These are phyloP conservation scores for Rhodinocichla rosea DNA, from an alignment of 2,113 vertebrate genomes.

Conservation along the genomic window DNA sequence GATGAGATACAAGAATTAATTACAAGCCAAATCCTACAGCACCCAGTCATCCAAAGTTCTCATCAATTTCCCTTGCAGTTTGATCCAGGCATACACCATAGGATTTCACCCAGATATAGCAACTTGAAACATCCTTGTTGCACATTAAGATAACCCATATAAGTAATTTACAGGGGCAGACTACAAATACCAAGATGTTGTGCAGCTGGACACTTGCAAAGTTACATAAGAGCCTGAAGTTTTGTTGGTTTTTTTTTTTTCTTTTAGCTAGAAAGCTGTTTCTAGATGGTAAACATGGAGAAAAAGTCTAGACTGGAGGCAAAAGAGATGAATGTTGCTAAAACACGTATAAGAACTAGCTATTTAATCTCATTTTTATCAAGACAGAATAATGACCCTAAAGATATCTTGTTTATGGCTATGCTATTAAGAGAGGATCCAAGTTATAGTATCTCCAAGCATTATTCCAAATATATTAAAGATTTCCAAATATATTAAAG, in stretches of 20 bases:
- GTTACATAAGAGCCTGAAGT: accelerated
- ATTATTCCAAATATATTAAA: neutral
- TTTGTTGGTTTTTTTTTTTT: neutral
- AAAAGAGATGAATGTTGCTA: neutral
- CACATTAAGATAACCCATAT: neutral
- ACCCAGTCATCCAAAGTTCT: neutral
- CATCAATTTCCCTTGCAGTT: neutral
- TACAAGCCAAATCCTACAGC: neutral
- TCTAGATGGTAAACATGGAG: neutral
- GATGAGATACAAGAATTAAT: neutral
- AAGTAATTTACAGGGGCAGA: neutral
- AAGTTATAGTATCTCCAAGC: neutral
- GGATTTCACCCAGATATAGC: neutral
- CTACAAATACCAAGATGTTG: neutral
- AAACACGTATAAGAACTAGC: neutral
- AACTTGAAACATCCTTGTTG: neutral
- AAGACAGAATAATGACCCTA: neutral
- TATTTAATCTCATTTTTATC: neutral
- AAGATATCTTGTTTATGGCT: neutral
- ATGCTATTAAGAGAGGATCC: neutral
- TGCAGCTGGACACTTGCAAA: neutral
- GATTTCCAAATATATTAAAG: neutral
- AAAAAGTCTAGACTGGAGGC: neutral
- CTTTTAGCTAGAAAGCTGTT: neutral
- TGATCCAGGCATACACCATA: neutral